Evolutionary conservation across 1,140 invertebrate species (phyloP).

Genomic region (Triops cancriformis): DNA sequence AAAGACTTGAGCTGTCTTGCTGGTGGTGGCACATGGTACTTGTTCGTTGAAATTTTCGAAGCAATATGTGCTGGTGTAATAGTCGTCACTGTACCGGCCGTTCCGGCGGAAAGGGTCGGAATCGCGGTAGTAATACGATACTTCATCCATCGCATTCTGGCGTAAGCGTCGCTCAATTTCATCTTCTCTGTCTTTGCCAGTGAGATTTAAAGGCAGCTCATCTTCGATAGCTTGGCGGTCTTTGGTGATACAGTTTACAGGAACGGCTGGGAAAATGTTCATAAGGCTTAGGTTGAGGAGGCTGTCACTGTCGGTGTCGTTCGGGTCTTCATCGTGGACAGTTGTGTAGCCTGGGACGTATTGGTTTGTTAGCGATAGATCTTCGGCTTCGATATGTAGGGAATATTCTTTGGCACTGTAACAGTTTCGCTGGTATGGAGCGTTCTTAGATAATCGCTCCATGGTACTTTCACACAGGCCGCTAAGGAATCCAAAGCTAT

Average conservation of each 20-base stretch:
- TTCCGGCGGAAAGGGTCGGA: not conserved
- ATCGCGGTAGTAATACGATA: constrained; percentile 24
- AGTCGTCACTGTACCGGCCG: not conserved
- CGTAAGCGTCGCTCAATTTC: constrained; percentile 25
- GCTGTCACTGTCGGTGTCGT: not conserved
- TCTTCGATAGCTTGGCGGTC: constrained; percentile 25
- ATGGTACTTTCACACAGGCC: not conserved
- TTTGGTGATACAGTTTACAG: not conserved
- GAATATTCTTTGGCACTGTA: not conserved
- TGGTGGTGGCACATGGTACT: not conserved
- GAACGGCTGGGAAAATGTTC: not conserved
- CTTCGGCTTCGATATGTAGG: not conserved
- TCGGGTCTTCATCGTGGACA: not conserved
- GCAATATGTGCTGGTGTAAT: not conserved
- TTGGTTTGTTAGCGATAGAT: not conserved
- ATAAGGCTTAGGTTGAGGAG: not conserved
- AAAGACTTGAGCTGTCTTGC: constrained; percentile 23
- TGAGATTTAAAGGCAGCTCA: constrained; percentile 23
- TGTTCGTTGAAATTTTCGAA: not conserved
- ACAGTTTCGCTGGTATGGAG: not conserved
- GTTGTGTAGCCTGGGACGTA: not conserved
- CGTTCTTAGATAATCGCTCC: not conserved
- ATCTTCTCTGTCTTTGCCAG: constrained; percentile 25
- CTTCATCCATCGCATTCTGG: constrained; percentile 20
- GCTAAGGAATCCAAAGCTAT: too few species aligned